Conservation (phyloP, 2,888 invertebrate species). For the Stegophylla sp. region DNA sequence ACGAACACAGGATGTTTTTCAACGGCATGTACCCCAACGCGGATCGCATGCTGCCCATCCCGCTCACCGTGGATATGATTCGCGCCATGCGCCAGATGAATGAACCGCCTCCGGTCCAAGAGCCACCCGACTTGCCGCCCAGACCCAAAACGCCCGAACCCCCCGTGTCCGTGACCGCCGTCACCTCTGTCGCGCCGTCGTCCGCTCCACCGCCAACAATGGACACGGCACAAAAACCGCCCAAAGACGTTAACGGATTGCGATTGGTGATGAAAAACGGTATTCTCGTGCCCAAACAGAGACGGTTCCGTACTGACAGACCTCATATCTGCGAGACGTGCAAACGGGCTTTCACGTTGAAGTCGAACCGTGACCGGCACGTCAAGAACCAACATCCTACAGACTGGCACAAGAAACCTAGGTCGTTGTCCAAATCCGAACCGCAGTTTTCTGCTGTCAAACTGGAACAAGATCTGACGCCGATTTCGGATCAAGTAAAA, state of each 20-base stretch:
- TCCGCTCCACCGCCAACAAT: slow-evolving; percentile 28
- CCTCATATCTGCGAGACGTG: slow-evolving; percentile 92
- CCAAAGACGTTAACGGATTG: slow-evolving; percentile 63
- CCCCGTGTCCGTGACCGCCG: slow-evolving; percentile 10
- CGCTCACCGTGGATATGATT: slow-evolving; percentile 55
- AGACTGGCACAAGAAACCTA: slow-evolving; percentile 76
- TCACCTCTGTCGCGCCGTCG: slow-evolving; percentile 58
- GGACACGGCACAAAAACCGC: slow-evolving; percentile 70
- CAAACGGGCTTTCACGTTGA: slow-evolving; percentile 84
- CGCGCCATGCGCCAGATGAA: slow-evolving; percentile 53
- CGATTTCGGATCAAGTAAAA: slow-evolving; percentile 43
- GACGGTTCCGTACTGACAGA: slow-evolving; percentile 86
- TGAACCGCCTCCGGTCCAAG: slow-evolving; percentile 17
- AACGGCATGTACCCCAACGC: slow-evolving; percentile 51
- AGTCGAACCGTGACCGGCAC: slow-evolving; percentile 95
- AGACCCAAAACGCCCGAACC: slow-evolving; percentile 26
- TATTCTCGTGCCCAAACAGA: slow-evolving; percentile 86
- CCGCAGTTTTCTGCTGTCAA: slow-evolving; percentile 24
- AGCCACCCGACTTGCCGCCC: background rate
- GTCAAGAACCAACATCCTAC: slow-evolving; percentile 94
- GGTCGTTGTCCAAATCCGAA: slow-evolving; percentile 59
- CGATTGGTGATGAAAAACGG: slow-evolving; percentile 92
- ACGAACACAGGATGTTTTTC: slow-evolving; percentile 54
- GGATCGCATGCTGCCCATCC: slow-evolving; percentile 51
- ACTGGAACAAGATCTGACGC: slow-evolving; percentile 24